Evolutionary conservation across 64 coral and sea anemone species (phyloP), one percentile per base, ranked within the genome.

Genomic region (Pocillopora verrucosa): DNA sequence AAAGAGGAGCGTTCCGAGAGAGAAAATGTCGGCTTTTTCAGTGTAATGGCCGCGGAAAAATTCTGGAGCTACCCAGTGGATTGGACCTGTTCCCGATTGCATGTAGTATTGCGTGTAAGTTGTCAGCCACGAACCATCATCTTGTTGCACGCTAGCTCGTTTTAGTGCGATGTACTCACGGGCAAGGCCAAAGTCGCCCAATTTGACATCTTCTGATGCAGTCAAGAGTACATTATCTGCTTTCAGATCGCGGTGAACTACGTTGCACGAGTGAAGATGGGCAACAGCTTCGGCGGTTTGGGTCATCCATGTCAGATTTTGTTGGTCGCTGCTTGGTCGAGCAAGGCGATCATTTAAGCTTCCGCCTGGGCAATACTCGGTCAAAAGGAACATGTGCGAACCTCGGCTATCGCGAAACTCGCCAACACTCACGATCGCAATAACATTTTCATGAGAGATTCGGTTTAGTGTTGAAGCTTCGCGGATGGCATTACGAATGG

Each of bases 181-280:
- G 60, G 93, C 93, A 72, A 95, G 77, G 20, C 93, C 89, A 72
- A 95, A 95, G 82, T 95, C 93, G 14, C 84, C 93, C 61, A 95
- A 86, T 36, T 95, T 95, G n/a, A 67, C 76, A 83, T 95, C 93
- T 76, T 95, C 89, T 17, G 38, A 83, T 5, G 26, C 16, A 37
- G 34, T 91, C 73, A 95, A 59, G n/a, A 95, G 77, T 3, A 95
- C 93, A 38, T 95, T 95, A 59, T 95, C 93, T 22, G 93, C 89
- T 65, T 94, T 94, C 36, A 95, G 36, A 13, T 77, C 89, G 41
- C 89, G 84, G 19, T 95, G 89, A 37, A 93, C 37, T 35, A 93
- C 51, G 14, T 76, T 15, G 22, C 80, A 72, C 11, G 94, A 95
- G 26, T 95, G 94, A 3, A 95, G 85, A 41, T 82, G 88, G 70